A percentile compares a stretch with the other conserved stretches of the same genome.
Conservation (phyloP, 2,797 vertebrate species). For the Eutrigla gurnardus region DNA sequence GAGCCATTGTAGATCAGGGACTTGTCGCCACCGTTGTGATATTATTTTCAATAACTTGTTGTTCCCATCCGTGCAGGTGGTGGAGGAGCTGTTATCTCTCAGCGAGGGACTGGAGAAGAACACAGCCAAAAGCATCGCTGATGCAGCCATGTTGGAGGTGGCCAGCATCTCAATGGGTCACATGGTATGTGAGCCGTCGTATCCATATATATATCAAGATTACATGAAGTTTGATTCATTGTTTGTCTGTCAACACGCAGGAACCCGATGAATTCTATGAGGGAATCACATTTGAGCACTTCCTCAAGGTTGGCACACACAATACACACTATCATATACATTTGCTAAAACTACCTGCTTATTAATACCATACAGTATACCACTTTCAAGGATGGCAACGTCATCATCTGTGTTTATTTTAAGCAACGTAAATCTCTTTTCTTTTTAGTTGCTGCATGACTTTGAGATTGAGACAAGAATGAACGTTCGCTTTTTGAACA, state of each 20-base stretch:
- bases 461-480: constrained; percentile 96
- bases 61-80: constrained; percentile 83
- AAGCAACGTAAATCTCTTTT: constrained; percentile 24
- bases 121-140: constrained; percentile 90
- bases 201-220: background rate
- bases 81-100: constrained; percentile 93
- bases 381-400: background rate
- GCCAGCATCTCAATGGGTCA: constrained; percentile 92
- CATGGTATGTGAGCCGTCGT: constrained; percentile 83
- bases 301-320: constrained; percentile 89
- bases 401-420: background rate
- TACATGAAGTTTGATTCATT: background rate
- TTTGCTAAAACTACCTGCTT: background rate
- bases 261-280: constrained; percentile 94
- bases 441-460: constrained; percentile 90
- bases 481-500: constrained; percentile 92
- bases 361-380: background rate
- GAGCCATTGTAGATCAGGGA: background rate
- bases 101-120: constrained; percentile 91
- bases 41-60: background rate
- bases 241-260: constrained; percentile 71
- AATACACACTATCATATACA: background rate
- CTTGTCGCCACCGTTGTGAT: background rate
- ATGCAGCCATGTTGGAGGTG: constrained; percentile 98
- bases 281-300: constrained; percentile 97